Evolutionary conservation across 2,888 invertebrate species (phyloP), one percentile per base, ranked within the genome.

Genomic region (Agriopis marginaria): DNA sequence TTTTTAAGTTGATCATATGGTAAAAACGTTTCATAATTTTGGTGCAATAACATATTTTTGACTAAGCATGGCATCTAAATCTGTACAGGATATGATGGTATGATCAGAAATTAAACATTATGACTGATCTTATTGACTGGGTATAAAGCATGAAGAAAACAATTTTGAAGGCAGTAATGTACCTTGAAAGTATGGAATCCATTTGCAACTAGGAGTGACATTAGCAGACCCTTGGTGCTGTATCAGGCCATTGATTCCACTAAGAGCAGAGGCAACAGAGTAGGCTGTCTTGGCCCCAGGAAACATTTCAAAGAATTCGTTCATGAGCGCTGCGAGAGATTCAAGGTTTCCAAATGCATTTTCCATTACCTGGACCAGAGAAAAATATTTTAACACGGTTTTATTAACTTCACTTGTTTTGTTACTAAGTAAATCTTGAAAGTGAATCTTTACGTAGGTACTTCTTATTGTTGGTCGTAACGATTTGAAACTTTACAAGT

Each of bases 101-200:
- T 32, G 32, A 32, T 32, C 32, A 32, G 32, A 32, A 32, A 32
- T 32, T 32, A 32, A 32, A 32, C 32, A 32, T 32, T 32, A 32
- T 32, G 32, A 32, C 5, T 32, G 32, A 32, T 32, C 17, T 23
- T 23, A 23, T 32, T 32, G 32, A 32, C 3, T 5, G 32, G 32
- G 32, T 3, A 32, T 32, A 32, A 3, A 32, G 32, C 3, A 32
- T 32, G 32, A 32, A 23, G 17, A 23, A 23, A 23, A 23, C 0
- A 23, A 23, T 1, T 23, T 23, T 23, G n/a, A n/a, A 23, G 17
- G 17, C 17, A 23, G 17, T 23, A 23, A 23, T 0, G 17, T 62
- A 66, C 70, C 66, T 70, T 77, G 91, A 60, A 93, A 93, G 62
- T 85, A 91, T 0, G 94, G 93, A 0, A 94, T 80, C 93, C 93